Base-by-base conservation (phyloP, 2,113 vertebrate species). In the Capricornis sumatraensis region DNA sequence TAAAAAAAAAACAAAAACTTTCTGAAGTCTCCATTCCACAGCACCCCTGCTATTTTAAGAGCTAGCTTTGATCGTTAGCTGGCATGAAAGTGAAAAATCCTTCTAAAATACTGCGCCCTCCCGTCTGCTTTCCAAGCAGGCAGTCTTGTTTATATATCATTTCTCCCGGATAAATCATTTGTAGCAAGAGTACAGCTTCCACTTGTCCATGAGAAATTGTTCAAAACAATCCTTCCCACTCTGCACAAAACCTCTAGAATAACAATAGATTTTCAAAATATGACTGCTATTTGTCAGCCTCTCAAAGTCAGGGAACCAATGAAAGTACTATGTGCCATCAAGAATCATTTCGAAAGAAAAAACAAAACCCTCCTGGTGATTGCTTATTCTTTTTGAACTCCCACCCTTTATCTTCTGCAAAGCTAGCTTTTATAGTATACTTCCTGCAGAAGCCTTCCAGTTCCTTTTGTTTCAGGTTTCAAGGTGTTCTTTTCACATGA, bases 91-190 rank as follows among this genome's bases (percentile, higher is more conserved):
- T 60, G 79, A 95, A 96, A 88, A 96, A 33, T 84, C 50, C 62
- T 87, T 86, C 96, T 97, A 79, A 83, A 96, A 87, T 71, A 82
- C 16, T 47, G 82, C 1, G 0, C 89, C 93, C 82, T 97, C 78
- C 79, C 87, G 60, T 83, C 92, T 36, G 30, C 84, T 96, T 84
- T 92, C 87, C 87, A 87, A 40, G 89, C 92, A 96, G 97, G 94
- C 89, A 92, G 84, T 82, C 98, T 97, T 98, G 97, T 71, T 5
- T 95, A 95, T 58, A 79, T 97, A 96, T 91, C 97, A 45, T 92
- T 97, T 95, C 91, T 92, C 79, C 83, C 55, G 33, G 45, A 95
- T 96, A 96, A 95, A 98, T 95, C 97, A 98, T 60, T 90, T 85
- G 91, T 21, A 93, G 89, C 92, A 96, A 9, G 87, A 93, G n/a